Conservation (phyloP, 2,113 vertebrate genomes). For the Chrysochloris asiatica region DNA sequence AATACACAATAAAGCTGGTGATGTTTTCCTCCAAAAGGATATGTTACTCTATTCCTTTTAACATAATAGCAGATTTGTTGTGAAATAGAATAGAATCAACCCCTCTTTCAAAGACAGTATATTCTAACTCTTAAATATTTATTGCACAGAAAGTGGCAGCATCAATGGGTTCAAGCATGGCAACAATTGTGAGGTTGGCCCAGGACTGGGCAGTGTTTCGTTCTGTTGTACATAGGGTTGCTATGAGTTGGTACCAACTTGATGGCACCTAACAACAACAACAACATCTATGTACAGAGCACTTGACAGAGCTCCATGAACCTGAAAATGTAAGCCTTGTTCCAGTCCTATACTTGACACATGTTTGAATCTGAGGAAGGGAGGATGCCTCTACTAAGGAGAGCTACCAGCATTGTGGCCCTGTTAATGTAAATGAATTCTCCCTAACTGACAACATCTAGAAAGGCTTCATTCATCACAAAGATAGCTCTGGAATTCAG, state of each 20-base stretch:
- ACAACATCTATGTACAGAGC: background rate
- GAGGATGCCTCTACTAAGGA: background rate
- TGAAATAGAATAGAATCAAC: conserved; percentile 34
- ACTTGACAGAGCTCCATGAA: background rate
- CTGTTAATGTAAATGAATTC: conserved; percentile 13
- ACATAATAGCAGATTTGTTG: conserved; percentile 17
- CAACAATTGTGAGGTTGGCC: no score
- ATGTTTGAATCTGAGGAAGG: background rate
- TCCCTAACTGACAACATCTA: background rate
- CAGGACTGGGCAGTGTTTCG: no score
- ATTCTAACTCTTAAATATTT: background rate
- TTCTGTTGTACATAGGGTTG: no score
- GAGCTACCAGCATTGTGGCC: no score
- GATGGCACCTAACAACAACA: no score
- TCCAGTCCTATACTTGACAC: no score
- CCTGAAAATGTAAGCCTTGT: background rate
- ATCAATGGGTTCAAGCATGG: no score
- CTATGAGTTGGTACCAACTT: no score
- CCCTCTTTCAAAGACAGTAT: conserved; percentile 11
- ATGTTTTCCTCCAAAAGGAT: background rate
- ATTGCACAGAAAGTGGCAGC: no score
- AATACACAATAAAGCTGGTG: background rate
- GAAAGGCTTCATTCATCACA: background rate
- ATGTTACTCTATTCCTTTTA: background rate
- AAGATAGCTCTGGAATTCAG: background rate